These are phyloP conservation scores for Enteromius trimaculatus DNA, from an alignment of 2,797 vertebrate species.

Conservation along the genomic window DNA sequence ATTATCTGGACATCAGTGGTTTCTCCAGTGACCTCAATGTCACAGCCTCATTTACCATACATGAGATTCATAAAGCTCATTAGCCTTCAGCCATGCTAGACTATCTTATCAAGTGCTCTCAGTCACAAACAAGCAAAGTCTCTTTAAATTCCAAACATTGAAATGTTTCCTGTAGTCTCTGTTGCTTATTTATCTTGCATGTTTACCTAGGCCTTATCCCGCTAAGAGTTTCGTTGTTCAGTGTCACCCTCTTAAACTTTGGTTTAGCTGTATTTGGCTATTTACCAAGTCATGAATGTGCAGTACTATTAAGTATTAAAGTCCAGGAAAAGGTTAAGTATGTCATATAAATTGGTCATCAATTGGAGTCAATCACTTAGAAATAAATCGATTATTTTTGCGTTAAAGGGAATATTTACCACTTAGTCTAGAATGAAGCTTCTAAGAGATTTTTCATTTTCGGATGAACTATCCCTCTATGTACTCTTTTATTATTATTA, in stretches of 20 bases:
- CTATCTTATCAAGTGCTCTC: slow-evolving; percentile 21
- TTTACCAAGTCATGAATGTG: slow-evolving; percentile 19
- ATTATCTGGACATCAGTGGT: slow-evolving; percentile 31
- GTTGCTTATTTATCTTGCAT: slow-evolving; percentile 13
- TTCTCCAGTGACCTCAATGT: slow-evolving; percentile 45
- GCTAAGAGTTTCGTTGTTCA: slow-evolving; percentile 8
- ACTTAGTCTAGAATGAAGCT: background rate
- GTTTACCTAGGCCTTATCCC: slow-evolving; percentile 28
- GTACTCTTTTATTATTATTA: background rate
- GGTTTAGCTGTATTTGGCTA: slow-evolving; percentile 2
- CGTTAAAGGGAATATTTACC: background rate
- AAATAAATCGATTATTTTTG: background rate
- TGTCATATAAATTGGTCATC: background rate
- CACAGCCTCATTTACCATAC: background rate
- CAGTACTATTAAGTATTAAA: background rate
- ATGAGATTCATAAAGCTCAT: slow-evolving; percentile 8
- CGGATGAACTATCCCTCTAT: background rate
- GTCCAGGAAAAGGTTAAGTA: background rate
- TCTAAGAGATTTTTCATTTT: background rate
- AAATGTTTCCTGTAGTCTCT: background rate
- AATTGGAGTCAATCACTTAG: background rate
- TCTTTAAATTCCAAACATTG: background rate
- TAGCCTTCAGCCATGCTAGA: slow-evolving; percentile 6
- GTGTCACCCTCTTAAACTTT: background rate
- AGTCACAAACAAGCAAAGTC: background rate